Conservation (phyloP, 2,888 invertebrate species). For the Stegana nigrithorax region DNA sequence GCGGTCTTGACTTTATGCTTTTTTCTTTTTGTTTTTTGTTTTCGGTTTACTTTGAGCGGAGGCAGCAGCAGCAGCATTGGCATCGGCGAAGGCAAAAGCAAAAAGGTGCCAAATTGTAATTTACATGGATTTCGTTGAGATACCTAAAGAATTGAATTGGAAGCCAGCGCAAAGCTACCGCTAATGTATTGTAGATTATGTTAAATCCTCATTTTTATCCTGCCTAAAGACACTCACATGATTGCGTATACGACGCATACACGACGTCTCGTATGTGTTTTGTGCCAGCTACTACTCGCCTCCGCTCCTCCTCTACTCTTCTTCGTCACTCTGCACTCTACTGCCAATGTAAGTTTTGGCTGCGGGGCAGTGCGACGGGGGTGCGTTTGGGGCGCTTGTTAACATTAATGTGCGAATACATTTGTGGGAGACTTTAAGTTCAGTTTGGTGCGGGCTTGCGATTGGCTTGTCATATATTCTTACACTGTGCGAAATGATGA, state of each 20-base stretch:
- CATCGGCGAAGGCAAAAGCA: neutral
- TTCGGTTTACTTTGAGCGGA: neutral
- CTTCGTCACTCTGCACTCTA: too few species aligned
- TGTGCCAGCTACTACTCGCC: neutral
- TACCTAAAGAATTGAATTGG: slow-evolving; percentile 69
- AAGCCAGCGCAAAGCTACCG: slow-evolving; percentile 69
- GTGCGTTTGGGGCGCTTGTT: slow-evolving; percentile 31
- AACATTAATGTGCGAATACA: slow-evolving; percentile 27
- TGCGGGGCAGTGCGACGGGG: too few species aligned
- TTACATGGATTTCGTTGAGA: slow-evolving; percentile 68
- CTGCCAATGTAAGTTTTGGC: too few species aligned
- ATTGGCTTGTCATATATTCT: too few species aligned
- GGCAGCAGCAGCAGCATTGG: too few species aligned
- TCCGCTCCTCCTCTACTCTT: too few species aligned
- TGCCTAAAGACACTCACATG: slow-evolving; percentile 44
- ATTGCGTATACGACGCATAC: neutral
- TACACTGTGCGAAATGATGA: too few species aligned
- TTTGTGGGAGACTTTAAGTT: neutral
- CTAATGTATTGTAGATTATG: slow-evolving; percentile 70
- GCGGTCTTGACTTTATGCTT: slow-evolving; percentile 30
- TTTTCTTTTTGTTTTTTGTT: neutral
- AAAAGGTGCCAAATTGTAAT: slow-evolving; percentile 68
- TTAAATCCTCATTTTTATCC: slow-evolving; percentile 63
- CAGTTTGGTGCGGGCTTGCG: neutral
- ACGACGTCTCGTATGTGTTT: neutral